Evolutionary conservation across 2,888 invertebrate species (phyloP).

Genomic region (Malachius bipustulatus): DNA sequence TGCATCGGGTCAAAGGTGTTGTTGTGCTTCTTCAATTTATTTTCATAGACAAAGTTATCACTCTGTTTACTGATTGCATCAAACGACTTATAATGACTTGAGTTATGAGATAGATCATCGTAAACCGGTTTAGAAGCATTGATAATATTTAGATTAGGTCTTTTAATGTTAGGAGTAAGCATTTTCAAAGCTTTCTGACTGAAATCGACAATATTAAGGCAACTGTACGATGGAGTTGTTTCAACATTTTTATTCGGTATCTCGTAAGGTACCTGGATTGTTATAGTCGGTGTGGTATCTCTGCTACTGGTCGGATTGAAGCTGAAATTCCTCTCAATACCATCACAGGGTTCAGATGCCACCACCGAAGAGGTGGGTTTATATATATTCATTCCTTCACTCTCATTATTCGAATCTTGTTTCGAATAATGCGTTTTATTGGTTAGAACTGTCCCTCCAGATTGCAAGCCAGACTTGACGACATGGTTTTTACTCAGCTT

Average conservation of each 20-base stretch:
- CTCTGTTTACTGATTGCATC: slow-evolving; percentile 7
- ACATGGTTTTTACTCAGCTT: slow-evolving; percentile 46
- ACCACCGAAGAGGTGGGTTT: no score
- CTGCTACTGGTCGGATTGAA: slow-evolving; percentile 14
- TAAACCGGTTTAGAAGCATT: slow-evolving; percentile 19
- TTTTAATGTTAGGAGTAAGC: slow-evolving; percentile 35
- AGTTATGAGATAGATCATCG: slow-evolving; percentile 11
- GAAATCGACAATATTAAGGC: slow-evolving; percentile 35
- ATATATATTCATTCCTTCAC: no score
- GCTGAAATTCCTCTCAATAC: slow-evolving; percentile 23
- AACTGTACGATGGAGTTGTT: slow-evolving; percentile 21
- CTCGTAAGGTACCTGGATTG: slow-evolving; percentile 12
- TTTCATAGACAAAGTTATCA: slow-evolving; percentile 6
- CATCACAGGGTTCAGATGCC: no score
- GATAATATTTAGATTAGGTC: slow-evolving; percentile 28
- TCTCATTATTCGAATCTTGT: no score
- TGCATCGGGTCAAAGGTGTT: slow-evolving; percentile 40
- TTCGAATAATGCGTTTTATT: slow-evolving; percentile 30
- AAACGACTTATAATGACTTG: slow-evolving; percentile 7
- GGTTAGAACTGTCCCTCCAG: slow-evolving; percentile 60
- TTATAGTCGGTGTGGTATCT: neutral
- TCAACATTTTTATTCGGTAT: slow-evolving; percentile 14
- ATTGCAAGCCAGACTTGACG: slow-evolving; percentile 69
- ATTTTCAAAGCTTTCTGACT: slow-evolving; percentile 36
- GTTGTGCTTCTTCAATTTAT: slow-evolving; percentile 24